Conservation (phyloP, 1,140 invertebrate species). For the Drosophila cardini region DNA sequence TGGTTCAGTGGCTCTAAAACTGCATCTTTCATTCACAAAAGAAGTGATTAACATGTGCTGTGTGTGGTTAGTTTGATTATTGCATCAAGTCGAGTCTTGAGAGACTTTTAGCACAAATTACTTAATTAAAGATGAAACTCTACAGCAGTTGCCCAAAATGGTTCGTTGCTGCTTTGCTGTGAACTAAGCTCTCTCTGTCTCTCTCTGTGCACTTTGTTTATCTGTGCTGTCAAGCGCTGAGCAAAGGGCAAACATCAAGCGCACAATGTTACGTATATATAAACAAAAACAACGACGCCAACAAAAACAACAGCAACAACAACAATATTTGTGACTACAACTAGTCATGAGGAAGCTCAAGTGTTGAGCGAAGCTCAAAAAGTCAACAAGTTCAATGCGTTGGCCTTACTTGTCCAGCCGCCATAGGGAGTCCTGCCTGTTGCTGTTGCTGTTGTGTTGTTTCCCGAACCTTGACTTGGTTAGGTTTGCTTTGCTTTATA, state of each 20-base stretch:
- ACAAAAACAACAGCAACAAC: slow-evolving; percentile 6
- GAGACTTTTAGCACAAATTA: slow-evolving; percentile 33
- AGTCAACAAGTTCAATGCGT: slow-evolving; percentile 67
- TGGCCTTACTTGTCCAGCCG: slow-evolving; percentile 36
- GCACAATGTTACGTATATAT: slow-evolving; percentile 29
- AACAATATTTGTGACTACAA: slow-evolving; percentile 26
- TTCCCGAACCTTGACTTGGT: slow-evolving; percentile 36
- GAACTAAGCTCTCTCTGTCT: slow-evolving; percentile 3
- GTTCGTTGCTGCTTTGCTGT: slow-evolving; percentile 11
- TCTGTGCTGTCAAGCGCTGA: slow-evolving; percentile 39
- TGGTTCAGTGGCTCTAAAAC: slow-evolving; percentile 7
- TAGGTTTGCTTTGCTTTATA: slow-evolving; percentile 4
- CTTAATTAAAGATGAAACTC: slow-evolving; percentile 51
- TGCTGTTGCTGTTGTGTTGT: slow-evolving; percentile 21
- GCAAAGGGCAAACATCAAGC: slow-evolving; percentile 34
- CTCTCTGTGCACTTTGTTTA: slow-evolving; percentile 34
- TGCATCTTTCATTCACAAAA: neutral
- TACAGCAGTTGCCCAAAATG: slow-evolving; percentile 24
- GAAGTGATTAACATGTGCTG: slow-evolving; percentile 21
- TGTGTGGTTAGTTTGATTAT: slow-evolving; percentile 24
- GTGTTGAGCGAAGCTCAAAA: slow-evolving; percentile 39
- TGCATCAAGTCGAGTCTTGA: neutral
- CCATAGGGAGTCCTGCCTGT: slow-evolving; percentile 49
- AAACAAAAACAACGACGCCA: slow-evolving; percentile 20
- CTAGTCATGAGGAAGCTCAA: slow-evolving; percentile 43